phyloP scores from a whole-genome alignment of 2,888 invertebrate genomes.

The Allolobophora icterica region DNA sequence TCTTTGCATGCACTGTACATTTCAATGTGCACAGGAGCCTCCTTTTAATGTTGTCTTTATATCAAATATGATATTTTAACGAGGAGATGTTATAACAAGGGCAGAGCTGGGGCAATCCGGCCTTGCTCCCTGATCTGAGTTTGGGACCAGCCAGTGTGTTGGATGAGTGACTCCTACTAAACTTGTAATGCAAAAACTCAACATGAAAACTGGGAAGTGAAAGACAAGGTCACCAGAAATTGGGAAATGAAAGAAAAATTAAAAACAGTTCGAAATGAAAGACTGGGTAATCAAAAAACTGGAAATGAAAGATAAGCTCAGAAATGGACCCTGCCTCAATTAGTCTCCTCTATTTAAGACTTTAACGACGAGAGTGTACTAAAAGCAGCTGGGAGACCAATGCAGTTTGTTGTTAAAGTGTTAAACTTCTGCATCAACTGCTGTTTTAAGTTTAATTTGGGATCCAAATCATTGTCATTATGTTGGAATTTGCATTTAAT shows the following conservation, averaged over 20 bases:
- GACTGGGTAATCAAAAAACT: background rate
- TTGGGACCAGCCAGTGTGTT: background rate
- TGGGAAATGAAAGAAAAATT: too few relatives aligned
- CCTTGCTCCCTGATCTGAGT: background rate
- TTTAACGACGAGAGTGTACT: too few relatives aligned
- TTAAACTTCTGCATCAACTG: background rate
- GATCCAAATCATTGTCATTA: background rate
- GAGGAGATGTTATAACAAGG: background rate
- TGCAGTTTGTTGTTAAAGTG: too few relatives aligned
- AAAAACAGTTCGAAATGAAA: too few relatives aligned
- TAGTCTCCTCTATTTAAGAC: background rate
- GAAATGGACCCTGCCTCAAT: background rate
- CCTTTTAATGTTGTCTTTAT: background rate
- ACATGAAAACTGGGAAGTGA: background rate
- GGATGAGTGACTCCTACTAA: background rate
- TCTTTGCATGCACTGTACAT: background rate
- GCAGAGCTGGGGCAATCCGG: background rate
- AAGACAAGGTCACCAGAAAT: too few relatives aligned
- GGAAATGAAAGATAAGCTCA: background rate
- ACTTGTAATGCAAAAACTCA: background rate
- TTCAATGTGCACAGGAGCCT: background rate
- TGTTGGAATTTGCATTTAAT: constrained; percentile 3
- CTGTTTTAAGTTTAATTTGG: background rate
- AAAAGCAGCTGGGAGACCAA: too few relatives aligned
- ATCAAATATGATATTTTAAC: background rate